These are phyloP conservation scores for Cardiocondyla obscurior DNA, from an alignment of 1,140 invertebrate species.

Conservation along the genomic window DNA sequence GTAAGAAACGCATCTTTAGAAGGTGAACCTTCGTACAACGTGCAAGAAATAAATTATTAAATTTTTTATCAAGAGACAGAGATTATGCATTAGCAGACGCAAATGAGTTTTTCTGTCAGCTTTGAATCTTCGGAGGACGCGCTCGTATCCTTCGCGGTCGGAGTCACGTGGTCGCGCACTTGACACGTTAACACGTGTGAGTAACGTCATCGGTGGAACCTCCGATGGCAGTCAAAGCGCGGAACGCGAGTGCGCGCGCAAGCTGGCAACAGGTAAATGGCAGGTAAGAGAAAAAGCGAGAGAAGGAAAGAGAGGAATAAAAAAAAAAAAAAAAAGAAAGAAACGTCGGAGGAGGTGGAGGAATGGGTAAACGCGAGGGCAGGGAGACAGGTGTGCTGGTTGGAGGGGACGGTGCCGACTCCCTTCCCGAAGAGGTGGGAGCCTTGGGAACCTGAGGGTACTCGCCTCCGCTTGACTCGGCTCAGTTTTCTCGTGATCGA, in stretches of 20 bases:
- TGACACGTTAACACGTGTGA: conserved; percentile 31
- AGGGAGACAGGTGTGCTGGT: conserved; percentile 38
- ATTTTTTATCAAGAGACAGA: background rate
- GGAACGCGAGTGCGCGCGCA: conserved; percentile 61
- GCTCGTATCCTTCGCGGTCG: background rate
- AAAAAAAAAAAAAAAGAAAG: background rate
- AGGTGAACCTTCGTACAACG: background rate
- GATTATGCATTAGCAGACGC: background rate
- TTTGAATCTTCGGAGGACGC: background rate
- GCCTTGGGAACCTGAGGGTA: conserved; percentile 73
- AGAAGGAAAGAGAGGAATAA: background rate
- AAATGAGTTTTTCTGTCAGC: background rate
- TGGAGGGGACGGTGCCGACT: conserved; percentile 1
- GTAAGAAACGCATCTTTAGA: background rate
- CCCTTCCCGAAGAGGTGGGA: conserved; percentile 75
- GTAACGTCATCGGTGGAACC: background rate
- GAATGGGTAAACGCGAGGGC: conserved; percentile 8
- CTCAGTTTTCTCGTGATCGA: conserved; percentile 61
- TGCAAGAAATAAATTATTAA: background rate
- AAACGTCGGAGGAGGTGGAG: background rate
- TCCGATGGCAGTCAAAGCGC: background rate
- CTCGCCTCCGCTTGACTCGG: conserved; percentile 56
- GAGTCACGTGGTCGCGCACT: conserved; percentile 17
- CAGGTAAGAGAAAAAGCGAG: conserved; percentile 40
- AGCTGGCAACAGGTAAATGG: conserved; percentile 77